Base-by-base conservation (phyloP, 2,797 vertebrate genomes). In the Trachops cirrhosus region DNA sequence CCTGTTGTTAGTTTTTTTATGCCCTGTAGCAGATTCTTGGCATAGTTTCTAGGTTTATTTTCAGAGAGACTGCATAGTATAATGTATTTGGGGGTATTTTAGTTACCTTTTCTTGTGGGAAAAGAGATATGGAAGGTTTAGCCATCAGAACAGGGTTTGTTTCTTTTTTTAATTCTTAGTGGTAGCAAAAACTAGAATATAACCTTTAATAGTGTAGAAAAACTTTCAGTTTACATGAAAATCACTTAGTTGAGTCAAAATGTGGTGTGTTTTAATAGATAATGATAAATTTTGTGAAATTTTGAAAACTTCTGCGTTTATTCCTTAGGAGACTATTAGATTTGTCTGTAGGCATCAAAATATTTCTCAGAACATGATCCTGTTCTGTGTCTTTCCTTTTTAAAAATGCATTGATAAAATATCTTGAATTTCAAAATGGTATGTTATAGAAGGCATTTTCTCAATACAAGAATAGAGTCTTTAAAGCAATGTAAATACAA, bases 41-140 rank as follows among this genome's bases (percentile, higher is more conserved):
- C 70, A 74, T 41, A 62, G n/a, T 92, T 96, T 87, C 44, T 83
- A 85, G 18, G n/a, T 90, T 71, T 78, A 68, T 95, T 90, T 88
- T 9, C 46, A 54, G 9, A 52, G 5, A 78, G 15, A 71, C 46
- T 92, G 50, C 44, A 77, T 93, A 88, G 6, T 87, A 1, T 82
- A 71, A 46, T 82, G 39, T 82, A 19, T 89, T 83, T 90, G 52
- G 24, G 24, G 92, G 32, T 92, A 82, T 93, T 94, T 96, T 80
- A 59, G 22, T 92, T 95, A 54, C 68, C 34, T 86, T 88, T 91
- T 80, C 26, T 93, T 59, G 24, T 41, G 41, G 52, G 64, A 83
- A 90, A 95, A 68, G 71, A 74, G 46, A 84, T 64, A 8, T 73
- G 32, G 32, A 12, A 70, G 37, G 22, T 80, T 89, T 90, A 86